Percentiles rank a stretch among this genome's conserved stretches.
These are phyloP conservation scores for Diploscapter pachys DNA, from an alignment of 1,140 invertebrate genomes.

Conservation along the genomic window DNA sequence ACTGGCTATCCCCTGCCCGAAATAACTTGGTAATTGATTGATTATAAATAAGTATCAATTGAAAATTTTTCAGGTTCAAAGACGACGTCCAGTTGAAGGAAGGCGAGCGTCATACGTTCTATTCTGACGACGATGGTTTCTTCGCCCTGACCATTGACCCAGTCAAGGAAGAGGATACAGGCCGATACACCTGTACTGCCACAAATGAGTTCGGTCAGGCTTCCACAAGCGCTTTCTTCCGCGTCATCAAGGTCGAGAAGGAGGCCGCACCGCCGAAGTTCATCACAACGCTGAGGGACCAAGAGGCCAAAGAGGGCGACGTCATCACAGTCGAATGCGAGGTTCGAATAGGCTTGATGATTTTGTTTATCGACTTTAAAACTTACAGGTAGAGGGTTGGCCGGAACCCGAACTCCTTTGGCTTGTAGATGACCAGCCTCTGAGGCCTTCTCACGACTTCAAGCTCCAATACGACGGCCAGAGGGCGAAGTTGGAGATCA, in stretches of 20 bases:
- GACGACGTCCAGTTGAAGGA: slow-evolving; percentile 73
- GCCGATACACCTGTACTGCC: slow-evolving; percentile 81
- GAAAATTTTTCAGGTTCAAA: slow-evolving; percentile 71
- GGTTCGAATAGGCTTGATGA: slow-evolving; percentile 4
- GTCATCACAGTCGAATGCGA: slow-evolving; percentile 58
- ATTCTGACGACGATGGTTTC: slow-evolving; percentile 76
- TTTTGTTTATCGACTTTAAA: background rate
- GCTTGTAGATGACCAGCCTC: slow-evolving; percentile 57
- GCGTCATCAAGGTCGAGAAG: slow-evolving; percentile 54
- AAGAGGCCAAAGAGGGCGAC: slow-evolving; percentile 55
- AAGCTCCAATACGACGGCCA: slow-evolving; percentile 57
- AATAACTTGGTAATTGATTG: slow-evolving; percentile 69
- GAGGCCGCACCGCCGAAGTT: slow-evolving; percentile 55
- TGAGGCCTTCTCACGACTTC: slow-evolving; percentile 56
- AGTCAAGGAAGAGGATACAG: slow-evolving; percentile 76
- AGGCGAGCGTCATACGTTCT: slow-evolving; percentile 72
- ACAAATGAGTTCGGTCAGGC: slow-evolving; percentile 59
- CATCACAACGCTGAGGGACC: slow-evolving; percentile 43
- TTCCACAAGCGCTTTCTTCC: slow-evolving; percentile 58
- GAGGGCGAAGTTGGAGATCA: slow-evolving; percentile 52
- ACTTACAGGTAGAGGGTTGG: slow-evolving; percentile 51
- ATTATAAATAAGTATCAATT: slow-evolving; percentile 10
- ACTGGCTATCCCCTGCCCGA: slow-evolving; percentile 89
- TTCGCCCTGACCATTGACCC: slow-evolving; percentile 86
- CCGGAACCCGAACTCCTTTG: slow-evolving; percentile 55